A percentile compares a stretch with the other conserved stretches of the same genome.
These are phyloP conservation scores for Ostrea denselamellosa DNA, from an alignment of 1,140 invertebrate genomes.

Conservation along the genomic window DNA sequence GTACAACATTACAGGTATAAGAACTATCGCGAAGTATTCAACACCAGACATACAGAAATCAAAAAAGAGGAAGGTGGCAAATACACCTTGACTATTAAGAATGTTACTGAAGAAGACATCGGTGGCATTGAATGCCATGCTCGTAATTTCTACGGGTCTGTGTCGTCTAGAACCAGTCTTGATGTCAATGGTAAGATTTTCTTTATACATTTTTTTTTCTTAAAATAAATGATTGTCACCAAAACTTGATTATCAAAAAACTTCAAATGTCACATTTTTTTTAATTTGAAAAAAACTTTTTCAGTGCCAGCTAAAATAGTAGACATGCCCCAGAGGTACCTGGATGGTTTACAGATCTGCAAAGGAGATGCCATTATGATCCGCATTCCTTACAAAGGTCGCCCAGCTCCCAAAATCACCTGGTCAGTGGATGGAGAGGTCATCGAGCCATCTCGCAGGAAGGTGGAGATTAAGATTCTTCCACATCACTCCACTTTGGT, in stretches of 20 bases:
- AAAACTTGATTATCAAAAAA: not conserved
- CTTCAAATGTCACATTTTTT: not conserved
- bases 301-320: conserved; percentile 92
- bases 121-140: conserved; percentile 98
- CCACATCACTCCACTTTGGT: conserved; percentile 95
- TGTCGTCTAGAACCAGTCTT: conserved; percentile 94
- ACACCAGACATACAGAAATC: conserved; percentile 93
- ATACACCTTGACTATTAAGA: conserved; percentile 91
- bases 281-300: conserved; percentile 62
- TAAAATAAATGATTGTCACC: not conserved
- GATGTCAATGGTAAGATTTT: conserved; percentile 92
- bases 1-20: conserved; percentile 83
- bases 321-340: conserved; percentile 96
- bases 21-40: conserved; percentile 94
- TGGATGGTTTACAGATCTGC: conserved; percentile 97
- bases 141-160: conserved; percentile 94
- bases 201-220: not conserved
- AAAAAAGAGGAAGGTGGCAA: conserved; percentile 88
- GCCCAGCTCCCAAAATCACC: conserved; percentile 93
- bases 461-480: conserved; percentile 85
- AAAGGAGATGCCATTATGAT: conserved; percentile 98
- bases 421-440: conserved; percentile 95
- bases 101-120: conserved; percentile 97
- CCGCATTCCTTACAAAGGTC: conserved; percentile 98
- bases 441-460: conserved; percentile 88